These are phyloP conservation scores for Acronicta alni DNA, from an alignment of 2,888 invertebrate genomes.

Conservation along the genomic window DNA sequence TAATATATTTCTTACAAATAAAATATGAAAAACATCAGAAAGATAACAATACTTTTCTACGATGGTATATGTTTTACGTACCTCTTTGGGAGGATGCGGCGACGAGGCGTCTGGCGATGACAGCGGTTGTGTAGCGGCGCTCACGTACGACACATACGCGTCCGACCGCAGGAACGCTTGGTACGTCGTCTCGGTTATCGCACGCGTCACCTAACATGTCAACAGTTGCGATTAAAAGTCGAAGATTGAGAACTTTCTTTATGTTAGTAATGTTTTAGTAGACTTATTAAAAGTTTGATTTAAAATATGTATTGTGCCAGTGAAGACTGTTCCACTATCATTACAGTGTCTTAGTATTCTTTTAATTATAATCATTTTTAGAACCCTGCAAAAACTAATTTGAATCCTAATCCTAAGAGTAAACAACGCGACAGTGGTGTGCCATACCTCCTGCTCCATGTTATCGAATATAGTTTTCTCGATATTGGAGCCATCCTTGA, in stretches of 20 bases:
- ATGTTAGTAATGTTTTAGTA: too few relatives aligned
- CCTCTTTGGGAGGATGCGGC: slow-evolving; percentile 72
- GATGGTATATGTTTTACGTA: slow-evolving; percentile 30
- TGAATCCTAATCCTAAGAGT: too few relatives aligned
- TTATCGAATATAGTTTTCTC: slow-evolving; percentile 95
- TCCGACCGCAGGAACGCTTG: slow-evolving; percentile 98
- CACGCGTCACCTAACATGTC: slow-evolving; percentile 91
- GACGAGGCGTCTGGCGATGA: slow-evolving; percentile 89
- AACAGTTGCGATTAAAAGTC: slow-evolving; percentile 18
- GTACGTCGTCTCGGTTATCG: slow-evolving; percentile 96
- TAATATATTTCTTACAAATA: neutral
- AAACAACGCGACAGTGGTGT: neutral
- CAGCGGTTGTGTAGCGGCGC: slow-evolving; percentile 95
- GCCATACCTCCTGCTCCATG: slow-evolving; percentile 92
- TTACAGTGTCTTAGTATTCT: too few relatives aligned
- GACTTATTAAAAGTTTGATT: too few relatives aligned
- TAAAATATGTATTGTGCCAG: too few relatives aligned
- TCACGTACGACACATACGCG: slow-evolving; percentile 95
- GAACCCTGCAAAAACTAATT: too few relatives aligned
- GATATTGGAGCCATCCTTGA: slow-evolving; percentile 92
- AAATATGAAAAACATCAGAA: too few relatives aligned
- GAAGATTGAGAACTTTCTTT: neutral
- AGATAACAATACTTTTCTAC: too few relatives aligned
- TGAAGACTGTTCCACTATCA: too few relatives aligned
- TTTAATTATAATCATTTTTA: too few relatives aligned